These are phyloP conservation scores for Brachionus rubens DNA, from an alignment of 1,140 invertebrate genomes.

Conservation along the genomic window DNA sequence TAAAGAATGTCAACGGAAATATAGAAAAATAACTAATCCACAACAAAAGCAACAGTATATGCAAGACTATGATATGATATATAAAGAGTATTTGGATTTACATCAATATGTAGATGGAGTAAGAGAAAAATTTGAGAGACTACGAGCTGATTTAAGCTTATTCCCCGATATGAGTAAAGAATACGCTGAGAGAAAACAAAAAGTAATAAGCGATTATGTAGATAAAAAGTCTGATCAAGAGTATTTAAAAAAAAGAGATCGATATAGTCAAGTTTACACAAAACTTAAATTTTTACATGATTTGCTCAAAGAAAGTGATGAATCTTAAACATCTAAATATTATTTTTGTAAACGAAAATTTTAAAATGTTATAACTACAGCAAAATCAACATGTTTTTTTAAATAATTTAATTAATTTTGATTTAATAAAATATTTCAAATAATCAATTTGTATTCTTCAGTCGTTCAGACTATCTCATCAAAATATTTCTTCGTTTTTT, in stretches of 20 bases:
- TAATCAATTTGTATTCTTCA: too few species aligned
- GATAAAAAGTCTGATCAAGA: background rate
- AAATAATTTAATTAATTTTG: too few species aligned
- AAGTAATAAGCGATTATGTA: slow-evolving; percentile 24
- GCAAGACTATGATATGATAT: slow-evolving; percentile 36
- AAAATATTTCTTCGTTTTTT: too few species aligned
- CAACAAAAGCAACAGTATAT: slow-evolving; percentile 31
- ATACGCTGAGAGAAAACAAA: slow-evolving; percentile 21
- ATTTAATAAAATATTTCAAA: too few species aligned
- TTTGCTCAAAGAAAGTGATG: background rate
- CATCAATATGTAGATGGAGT: slow-evolving; percentile 15
- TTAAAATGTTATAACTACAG: too few species aligned
- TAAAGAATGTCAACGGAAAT: slow-evolving; percentile 22
- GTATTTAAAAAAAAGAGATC: slow-evolving; percentile 31
- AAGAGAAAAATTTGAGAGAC: slow-evolving; percentile 1
- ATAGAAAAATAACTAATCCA: slow-evolving; percentile 25
- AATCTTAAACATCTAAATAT: background rate
- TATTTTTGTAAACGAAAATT: background rate
- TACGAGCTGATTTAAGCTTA: background rate
- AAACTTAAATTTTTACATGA: slow-evolving; percentile 26
- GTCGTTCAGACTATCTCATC: too few species aligned
- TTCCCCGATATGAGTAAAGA: background rate
- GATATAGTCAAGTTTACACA: slow-evolving; percentile 26
- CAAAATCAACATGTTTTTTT: too few species aligned
- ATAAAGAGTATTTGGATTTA: slow-evolving; percentile 35